A percentile compares a stretch with the other conserved stretches of the same genome.
Conservation (phyloP, 2,888 invertebrate genomes). For the Stenoptilia bipunctidactyla region DNA sequence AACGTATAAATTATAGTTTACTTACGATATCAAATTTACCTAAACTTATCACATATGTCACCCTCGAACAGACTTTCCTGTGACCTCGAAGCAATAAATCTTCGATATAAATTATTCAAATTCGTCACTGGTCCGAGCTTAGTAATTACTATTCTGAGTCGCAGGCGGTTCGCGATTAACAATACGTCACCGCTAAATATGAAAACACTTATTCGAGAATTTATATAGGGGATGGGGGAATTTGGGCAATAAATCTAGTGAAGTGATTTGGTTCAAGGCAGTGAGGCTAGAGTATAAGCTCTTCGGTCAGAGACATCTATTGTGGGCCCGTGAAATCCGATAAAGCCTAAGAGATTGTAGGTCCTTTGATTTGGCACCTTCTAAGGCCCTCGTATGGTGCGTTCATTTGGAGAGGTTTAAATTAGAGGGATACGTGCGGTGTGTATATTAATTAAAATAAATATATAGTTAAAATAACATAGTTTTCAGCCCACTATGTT, state of each 20-base stretch:
- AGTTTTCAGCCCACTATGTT: too few species aligned
- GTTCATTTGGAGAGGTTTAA: too few species aligned
- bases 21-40: conserved; percentile 3
- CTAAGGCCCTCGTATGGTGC: conserved; percentile 23
- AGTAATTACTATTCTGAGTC: conserved; percentile 56
- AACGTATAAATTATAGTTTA: too few species aligned
- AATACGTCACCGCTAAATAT: conserved; percentile 68
- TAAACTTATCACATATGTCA: conserved; percentile 28
- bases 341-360: conserved; percentile 66
- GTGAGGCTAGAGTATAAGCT: conserved; percentile 61
- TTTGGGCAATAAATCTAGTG: conserved; percentile 59
- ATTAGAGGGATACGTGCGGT: too few species aligned
- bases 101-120: conserved; percentile 57
- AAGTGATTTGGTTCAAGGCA: conserved; percentile 70
- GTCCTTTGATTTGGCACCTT: conserved; percentile 64
- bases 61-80: conserved; percentile 27
- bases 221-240: conserved; percentile 57
- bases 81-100: conserved; percentile 49
- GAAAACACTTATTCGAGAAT: conserved; percentile 67
- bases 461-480: too few species aligned
- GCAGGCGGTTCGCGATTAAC: conserved; percentile 62
- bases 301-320: conserved; percentile 60
- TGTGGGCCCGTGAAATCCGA: conserved; percentile 65
- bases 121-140: conserved; percentile 58
- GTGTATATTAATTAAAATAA: too few species aligned